Evolutionary conservation across 2,113 vertebrate species (phyloP).

Genomic region (Hoplias malabaricus): DNA sequence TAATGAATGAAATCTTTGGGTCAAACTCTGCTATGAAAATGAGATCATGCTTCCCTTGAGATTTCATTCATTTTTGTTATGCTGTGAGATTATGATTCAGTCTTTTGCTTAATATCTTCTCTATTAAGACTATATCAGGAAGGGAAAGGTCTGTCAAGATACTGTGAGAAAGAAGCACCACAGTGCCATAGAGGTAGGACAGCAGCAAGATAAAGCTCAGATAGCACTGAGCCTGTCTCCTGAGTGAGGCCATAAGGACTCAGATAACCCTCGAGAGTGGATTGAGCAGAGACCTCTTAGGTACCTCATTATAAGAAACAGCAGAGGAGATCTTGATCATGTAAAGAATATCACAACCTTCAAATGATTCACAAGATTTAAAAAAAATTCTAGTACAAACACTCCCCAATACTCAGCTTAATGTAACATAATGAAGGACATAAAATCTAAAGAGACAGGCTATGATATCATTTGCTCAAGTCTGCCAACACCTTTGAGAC

Average conservation of each 20-base stretch:
- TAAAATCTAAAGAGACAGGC: not conserved
- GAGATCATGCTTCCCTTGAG: no score
- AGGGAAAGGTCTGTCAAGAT: conserved; percentile 13
- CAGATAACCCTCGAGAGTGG: conserved; percentile 23
- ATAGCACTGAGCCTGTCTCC: conserved; percentile 17
- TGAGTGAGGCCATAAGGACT: conserved; percentile 13
- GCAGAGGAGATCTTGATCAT: not conserved
- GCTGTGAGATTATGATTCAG: not conserved
- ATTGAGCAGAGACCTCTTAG: not conserved
- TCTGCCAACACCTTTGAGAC: conserved; percentile 11
- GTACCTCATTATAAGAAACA: not conserved
- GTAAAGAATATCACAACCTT: not conserved
- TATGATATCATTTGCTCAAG: not conserved
- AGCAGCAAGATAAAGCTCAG: conserved; percentile 21
- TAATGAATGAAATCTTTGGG: not conserved
- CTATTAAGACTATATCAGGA: conserved; percentile 20
- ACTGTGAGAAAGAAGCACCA: conserved; percentile 2
- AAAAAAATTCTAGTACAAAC: no score
- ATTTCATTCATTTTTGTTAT: no score
- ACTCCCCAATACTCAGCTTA: not conserved
- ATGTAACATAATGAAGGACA: not conserved
- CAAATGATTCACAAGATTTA: not conserved
- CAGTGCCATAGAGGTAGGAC: conserved; percentile 13
- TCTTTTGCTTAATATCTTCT: conserved; percentile 13
- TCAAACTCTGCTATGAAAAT: no score